phyloP scores from a whole-genome alignment of 1,140 invertebrate species.

The Globodera rostochiensis region DNA sequence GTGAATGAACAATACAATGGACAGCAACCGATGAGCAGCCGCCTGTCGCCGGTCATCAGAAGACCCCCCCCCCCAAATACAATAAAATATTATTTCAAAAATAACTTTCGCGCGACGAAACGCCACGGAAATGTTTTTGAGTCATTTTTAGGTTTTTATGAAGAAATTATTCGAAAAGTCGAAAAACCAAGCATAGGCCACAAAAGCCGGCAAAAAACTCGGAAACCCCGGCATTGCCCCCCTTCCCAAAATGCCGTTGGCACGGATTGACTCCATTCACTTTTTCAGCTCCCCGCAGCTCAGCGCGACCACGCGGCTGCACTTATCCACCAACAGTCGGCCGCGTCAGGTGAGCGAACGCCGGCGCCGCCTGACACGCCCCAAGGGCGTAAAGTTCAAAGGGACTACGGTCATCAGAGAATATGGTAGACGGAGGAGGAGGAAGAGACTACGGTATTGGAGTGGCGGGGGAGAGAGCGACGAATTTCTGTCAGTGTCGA shows the following conservation, averaged over 20 bases:
- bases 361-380: conserved; percentile 36
- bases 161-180: not conserved
- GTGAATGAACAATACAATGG: conserved; percentile 28
- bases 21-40: not conserved
- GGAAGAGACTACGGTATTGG: too few species aligned
- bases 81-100: too few species aligned
- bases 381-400: conserved; percentile 38
- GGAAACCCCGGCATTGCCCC: too few species aligned
- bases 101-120: not conserved
- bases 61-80: not conserved
- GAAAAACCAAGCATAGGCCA: not conserved
- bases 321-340: conserved; percentile 37
- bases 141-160: too few species aligned
- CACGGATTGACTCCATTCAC: not conserved
- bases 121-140: not conserved
- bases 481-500: too few species aligned
- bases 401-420: conserved; percentile 48
- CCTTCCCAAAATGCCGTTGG: not conserved
- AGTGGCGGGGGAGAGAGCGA: too few species aligned
- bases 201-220: too few species aligned
- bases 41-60: conserved; percentile 5
- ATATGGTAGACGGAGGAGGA: conserved; percentile 30
- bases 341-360: not conserved
- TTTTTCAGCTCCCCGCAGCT: conserved; percentile 1
- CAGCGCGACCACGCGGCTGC: conserved; percentile 34